Base-by-base conservation (phyloP, 2,797 vertebrate genomes). In the Lacerta agilis region DNA sequence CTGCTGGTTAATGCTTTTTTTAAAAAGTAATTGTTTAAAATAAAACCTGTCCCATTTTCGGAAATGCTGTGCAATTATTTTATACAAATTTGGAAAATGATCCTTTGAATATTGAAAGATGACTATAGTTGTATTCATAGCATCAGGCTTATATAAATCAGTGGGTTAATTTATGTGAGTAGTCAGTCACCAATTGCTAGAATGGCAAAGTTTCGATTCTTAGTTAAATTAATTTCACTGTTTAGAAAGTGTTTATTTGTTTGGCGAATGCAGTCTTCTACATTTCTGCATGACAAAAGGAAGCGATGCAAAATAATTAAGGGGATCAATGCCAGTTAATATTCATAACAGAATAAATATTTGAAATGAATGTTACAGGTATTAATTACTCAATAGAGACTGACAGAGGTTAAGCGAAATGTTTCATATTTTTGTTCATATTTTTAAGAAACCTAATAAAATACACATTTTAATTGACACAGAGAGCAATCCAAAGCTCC, bases 1-100 rank as follows among this genome's bases (percentile, higher is more conserved):
- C 71, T 87, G 1, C 91, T 93, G 82, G 82, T 93, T 79, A 89
- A 64, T 87, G 36, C 61, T 90, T 80, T 92, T 90, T 55, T 15
- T n/a, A n/a, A 15, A 80, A 72, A 72, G 23, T 55, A 72, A 72
- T 36, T 41, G 55, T 80, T 25, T 15, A 67, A 61, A 25, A 79
- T 91, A 93, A 79, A 77, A 25, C 3, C 4, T 25, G n/a, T 81
- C 49, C n/a, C 29, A 36, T 45, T 55, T 81, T 87, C 1, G 9
- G 72, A 79, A 79, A 43, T n/a, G 29, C 43, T 69, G 8, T 36
- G 23, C 66, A 71, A 71, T 27, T 82, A 45, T 61, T 83, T 82
- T 36, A 49, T 92, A 78, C 75, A 72, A 91, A 91, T 89, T 45
- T 2, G 5, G 72, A 90, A 90, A 73, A 0, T 4, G 69, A 90